Evolutionary conservation across 2,888 invertebrate genomes (phyloP).

Genomic region (Anarsia innoxiella): DNA sequence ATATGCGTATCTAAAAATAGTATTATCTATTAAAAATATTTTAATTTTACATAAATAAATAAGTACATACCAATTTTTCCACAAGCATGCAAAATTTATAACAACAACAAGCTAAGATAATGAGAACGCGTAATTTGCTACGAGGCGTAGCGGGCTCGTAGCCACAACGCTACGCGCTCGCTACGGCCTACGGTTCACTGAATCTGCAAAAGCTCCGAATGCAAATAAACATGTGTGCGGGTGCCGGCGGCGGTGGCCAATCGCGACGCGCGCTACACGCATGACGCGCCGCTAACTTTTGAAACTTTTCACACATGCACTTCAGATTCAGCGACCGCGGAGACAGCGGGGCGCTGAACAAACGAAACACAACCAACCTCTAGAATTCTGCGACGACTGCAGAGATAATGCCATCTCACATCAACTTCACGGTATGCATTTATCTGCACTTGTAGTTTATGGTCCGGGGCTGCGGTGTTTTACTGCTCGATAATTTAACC

Average conservation of each 20-base stretch:
- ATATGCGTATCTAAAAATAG: too few species aligned
- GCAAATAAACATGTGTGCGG: slow-evolving; percentile 72
- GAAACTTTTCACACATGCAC: slow-evolving; percentile 64
- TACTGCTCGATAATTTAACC: slow-evolving; percentile 1
- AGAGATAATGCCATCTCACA: slow-evolving; percentile 77
- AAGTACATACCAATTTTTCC: too few species aligned
- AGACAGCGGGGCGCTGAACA: slow-evolving; percentile 20
- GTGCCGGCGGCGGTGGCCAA: slow-evolving; percentile 51
- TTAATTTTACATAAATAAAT: too few species aligned
- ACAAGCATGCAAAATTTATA: too few species aligned
- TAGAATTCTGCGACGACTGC: slow-evolving; percentile 73
- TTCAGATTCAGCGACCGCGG: slow-evolving; percentile 35
- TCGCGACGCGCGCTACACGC: slow-evolving; percentile 64
- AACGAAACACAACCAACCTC: slow-evolving; percentile 57
- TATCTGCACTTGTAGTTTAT: slow-evolving; percentile 53
- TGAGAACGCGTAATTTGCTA: slow-evolving; percentile 28
- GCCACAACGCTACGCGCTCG: slow-evolving; percentile 54
- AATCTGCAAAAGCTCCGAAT: slow-evolving; percentile 66
- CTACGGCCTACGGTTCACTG: slow-evolving; percentile 68
- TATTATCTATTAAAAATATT: too few species aligned
- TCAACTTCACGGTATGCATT: slow-evolving; percentile 66
- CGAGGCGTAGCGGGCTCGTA: slow-evolving; percentile 48
- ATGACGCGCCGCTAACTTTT: slow-evolving; percentile 63
- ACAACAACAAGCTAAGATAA: too few species aligned
- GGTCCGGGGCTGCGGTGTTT: slow-evolving; percentile 22